A percentile compares a stretch with the other conserved stretches of the same genome.
Evolutionary conservation across 1,140 invertebrate species (phyloP).

Genomic region (Hydropsyche tenuis): DNA sequence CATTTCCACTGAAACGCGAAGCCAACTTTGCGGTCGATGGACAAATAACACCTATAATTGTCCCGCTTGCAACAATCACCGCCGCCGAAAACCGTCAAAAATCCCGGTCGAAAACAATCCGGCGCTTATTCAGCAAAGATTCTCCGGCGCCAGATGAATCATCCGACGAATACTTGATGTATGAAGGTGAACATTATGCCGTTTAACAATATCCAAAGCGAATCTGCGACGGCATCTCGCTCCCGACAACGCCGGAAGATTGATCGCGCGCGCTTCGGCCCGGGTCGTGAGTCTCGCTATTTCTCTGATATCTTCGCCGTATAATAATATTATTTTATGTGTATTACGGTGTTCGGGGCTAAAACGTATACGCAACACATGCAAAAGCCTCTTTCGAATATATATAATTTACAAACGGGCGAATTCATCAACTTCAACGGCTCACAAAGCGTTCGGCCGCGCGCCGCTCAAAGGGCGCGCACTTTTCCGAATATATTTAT

Average conservation of each 20-base stretch:
- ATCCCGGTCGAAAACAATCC: too few relatives aligned
- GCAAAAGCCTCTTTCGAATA: not conserved
- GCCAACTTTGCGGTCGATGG: too few relatives aligned
- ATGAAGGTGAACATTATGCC: slow-evolving; percentile 16
- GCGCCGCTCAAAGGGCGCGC: too few relatives aligned
- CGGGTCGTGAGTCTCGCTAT: slow-evolving; percentile 4
- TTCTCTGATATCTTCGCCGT: slow-evolving; percentile 6
- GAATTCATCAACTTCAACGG: slow-evolving; percentile 15
- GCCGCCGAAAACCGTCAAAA: too few relatives aligned
- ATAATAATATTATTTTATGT: not conserved
- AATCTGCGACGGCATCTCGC: slow-evolving; percentile 5
- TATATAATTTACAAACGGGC: not conserved
- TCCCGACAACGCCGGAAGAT: not conserved
- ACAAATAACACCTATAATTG: too few relatives aligned
- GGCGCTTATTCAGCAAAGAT: too few relatives aligned
- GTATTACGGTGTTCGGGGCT: not conserved
- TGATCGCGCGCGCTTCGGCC: not conserved
- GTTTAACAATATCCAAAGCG: slow-evolving; percentile 7
- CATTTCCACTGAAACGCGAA: too few relatives aligned
- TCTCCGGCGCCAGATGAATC: too few relatives aligned
- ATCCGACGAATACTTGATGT: not conserved
- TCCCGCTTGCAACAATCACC: too few relatives aligned
- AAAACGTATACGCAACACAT: not conserved
- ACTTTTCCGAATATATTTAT: too few relatives aligned
- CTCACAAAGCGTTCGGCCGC: too few relatives aligned